Percentiles rank a stretch among this genome's conserved stretches.
phyloP scores from a whole-genome alignment of 1,140 invertebrate genomes.

The Musca domestica region DNA sequence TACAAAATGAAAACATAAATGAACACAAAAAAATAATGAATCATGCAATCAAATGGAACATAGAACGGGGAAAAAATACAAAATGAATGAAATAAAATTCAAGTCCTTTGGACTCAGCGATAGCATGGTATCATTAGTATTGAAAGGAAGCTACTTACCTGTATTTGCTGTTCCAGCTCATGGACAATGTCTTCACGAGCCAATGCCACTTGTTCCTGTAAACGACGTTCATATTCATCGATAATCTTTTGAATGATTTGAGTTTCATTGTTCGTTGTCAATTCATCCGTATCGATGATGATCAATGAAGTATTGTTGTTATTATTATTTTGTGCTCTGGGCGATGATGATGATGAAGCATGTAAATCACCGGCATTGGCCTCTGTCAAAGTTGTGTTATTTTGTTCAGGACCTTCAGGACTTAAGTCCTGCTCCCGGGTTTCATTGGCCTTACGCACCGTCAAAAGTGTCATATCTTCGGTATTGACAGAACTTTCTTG shows the following conservation, averaged over 20 bases:
- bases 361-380: background rate
- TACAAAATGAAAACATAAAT: conserved; percentile 12
- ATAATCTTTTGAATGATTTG: conserved; percentile 54
- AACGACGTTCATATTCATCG: conserved; percentile 54
- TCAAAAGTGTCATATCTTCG: conserved; percentile 10
- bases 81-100: background rate
- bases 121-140: background rate
- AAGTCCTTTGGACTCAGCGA: background rate
- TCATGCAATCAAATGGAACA: background rate
- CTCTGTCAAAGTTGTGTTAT: background rate
- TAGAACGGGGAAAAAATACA: background rate
- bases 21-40: conserved; percentile 1
- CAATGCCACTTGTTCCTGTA: conserved; percentile 61
- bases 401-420: background rate
- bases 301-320: conserved; percentile 41
- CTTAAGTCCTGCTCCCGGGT: background rate
- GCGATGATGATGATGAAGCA: background rate
- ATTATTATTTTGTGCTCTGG: conserved; percentile 10
- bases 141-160: conserved; percentile 54
- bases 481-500: conserved; percentile 3
- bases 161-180: conserved; percentile 61
- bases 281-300: conserved; percentile 50
- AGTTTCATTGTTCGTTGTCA: conserved; percentile 50
- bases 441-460: conserved; percentile 1
- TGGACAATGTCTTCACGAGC: conserved; percentile 62